phyloP scores from a whole-genome alignment of 2,888 invertebrate genomes.

The Keiferia lycopersicella region DNA sequence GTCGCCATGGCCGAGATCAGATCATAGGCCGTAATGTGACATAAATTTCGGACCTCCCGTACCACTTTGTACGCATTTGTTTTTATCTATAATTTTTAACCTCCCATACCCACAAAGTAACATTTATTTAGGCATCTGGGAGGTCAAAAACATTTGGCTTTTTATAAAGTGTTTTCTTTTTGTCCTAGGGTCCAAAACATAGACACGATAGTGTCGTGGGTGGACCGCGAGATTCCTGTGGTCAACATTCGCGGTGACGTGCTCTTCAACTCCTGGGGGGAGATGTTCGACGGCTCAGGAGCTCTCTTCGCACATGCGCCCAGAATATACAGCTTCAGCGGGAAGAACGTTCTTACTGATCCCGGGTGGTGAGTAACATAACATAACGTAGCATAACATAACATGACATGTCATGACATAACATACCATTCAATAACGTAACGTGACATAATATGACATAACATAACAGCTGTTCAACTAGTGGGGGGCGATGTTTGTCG shows the following conservation, averaged over 20 bases:
- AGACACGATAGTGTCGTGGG: slow-evolving; percentile 94
- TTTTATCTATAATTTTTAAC: no score
- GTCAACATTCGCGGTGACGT: slow-evolving; percentile 94
- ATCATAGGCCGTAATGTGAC: no score
- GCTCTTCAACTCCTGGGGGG: slow-evolving; percentile 97
- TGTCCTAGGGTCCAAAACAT: slow-evolving; percentile 90
- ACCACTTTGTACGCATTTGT: no score
- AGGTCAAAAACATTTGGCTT: no score
- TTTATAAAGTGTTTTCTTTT: not conserved
- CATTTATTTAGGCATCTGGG: no score
- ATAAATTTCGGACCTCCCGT: no score
- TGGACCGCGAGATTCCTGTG: slow-evolving; percentile 94
- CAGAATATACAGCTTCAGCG: slow-evolving; percentile 96
- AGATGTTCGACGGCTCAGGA: slow-evolving; percentile 94
- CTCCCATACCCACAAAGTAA: no score
- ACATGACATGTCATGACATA: no score
- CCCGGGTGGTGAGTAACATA: slow-evolving; percentile 91
- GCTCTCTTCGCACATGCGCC: slow-evolving; percentile 93
- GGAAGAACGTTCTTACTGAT: slow-evolving; percentile 94
- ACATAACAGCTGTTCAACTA: slow-evolving; percentile 97
- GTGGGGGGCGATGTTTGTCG: slow-evolving; percentile 95
- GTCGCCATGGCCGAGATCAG: no score
- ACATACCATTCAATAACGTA: no score
- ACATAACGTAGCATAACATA: no score
- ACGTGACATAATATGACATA: no score